Evolutionary conservation across 2,797 vertebrate genomes (phyloP).

Genomic region (Sparus aurata): DNA sequence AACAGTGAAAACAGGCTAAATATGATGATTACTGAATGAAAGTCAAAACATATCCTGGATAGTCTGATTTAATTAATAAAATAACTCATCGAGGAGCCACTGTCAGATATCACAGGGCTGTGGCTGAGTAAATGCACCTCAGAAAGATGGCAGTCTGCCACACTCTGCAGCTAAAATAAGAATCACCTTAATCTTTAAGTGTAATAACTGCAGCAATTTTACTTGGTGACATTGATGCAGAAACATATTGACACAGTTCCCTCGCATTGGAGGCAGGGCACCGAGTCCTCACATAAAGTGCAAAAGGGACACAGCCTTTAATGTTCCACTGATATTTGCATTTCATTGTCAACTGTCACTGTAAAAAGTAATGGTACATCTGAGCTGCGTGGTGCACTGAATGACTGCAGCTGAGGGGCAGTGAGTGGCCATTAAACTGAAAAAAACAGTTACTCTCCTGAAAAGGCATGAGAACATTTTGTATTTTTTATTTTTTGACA

Average conservation of each 20-base stretch:
- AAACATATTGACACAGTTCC: constrained; percentile 40
- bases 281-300: constrained; percentile 17
- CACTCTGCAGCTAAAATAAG: constrained; percentile 41
- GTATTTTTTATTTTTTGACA: background rate
- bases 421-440: constrained; percentile 33
- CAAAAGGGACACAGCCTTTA: constrained; percentile 20
- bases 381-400: constrained; percentile 3
- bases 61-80: background rate
- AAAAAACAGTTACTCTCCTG: constrained; percentile 16
- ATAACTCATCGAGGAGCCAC: background rate
- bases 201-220: constrained; percentile 22
- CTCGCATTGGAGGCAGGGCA: background rate
- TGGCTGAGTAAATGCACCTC: background rate
- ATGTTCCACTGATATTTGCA: constrained; percentile 38
- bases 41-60: background rate
- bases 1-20: background rate
- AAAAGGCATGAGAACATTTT: constrained; percentile 30
- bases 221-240: constrained; percentile 37
- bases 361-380: constrained; percentile 32
- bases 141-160: constrained; percentile 29
- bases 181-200: constrained; percentile 34
- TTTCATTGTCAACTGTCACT: constrained; percentile 38
- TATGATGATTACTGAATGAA: background rate
- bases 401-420: constrained; percentile 24
- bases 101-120: background rate